phyloP scores from a whole-genome alignment of 53 echinoderm and acorn worm genomes.

The Holothuria leucospilota region DNA sequence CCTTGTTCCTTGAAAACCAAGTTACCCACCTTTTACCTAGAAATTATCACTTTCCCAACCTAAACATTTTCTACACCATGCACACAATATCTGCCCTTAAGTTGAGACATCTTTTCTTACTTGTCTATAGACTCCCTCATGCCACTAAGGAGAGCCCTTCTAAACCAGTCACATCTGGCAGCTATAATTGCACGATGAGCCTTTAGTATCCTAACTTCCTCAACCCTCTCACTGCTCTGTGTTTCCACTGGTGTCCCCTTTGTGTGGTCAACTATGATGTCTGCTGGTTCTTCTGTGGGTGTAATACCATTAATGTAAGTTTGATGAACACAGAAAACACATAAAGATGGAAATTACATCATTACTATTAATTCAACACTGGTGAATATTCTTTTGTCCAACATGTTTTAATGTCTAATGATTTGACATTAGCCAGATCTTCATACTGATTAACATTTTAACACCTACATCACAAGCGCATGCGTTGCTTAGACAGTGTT shows the following conservation, averaged over 20 bases:
- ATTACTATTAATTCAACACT: neutral
- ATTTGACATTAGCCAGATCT: too few relatives aligned
- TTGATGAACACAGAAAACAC: neutral
- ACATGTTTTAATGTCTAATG: too few relatives aligned
- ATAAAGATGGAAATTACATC: neutral
- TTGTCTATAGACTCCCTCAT: slow-evolving; percentile 87
- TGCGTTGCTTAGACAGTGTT: too few relatives aligned
- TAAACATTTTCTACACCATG: too few relatives aligned
- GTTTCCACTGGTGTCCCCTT: slow-evolving; percentile 58
- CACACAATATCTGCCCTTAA: too few relatives aligned
- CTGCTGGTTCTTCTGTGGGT: slow-evolving; percentile 70
- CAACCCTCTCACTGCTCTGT: slow-evolving; percentile 51
- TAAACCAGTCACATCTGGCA: slow-evolving; percentile 84
- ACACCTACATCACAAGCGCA: too few relatives aligned
- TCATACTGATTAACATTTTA: too few relatives aligned
- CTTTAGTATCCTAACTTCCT: slow-evolving; percentile 42
- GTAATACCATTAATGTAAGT: too few relatives aligned
- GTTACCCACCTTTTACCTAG: too few relatives aligned
- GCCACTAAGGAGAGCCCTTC: slow-evolving; percentile 77
- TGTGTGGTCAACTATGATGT: slow-evolving; percentile 78
- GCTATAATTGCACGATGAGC: slow-evolving; percentile 79
- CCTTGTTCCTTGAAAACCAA: too few relatives aligned
- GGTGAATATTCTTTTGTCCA: too few relatives aligned
- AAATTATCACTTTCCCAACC: too few relatives aligned
- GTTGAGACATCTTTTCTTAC: slow-evolving; percentile 36